Percentiles rank a stretch among this genome's conserved stretches.
Conservation (phyloP, 2,797 vertebrate species). For the Rhinichthys osculus region DNA sequence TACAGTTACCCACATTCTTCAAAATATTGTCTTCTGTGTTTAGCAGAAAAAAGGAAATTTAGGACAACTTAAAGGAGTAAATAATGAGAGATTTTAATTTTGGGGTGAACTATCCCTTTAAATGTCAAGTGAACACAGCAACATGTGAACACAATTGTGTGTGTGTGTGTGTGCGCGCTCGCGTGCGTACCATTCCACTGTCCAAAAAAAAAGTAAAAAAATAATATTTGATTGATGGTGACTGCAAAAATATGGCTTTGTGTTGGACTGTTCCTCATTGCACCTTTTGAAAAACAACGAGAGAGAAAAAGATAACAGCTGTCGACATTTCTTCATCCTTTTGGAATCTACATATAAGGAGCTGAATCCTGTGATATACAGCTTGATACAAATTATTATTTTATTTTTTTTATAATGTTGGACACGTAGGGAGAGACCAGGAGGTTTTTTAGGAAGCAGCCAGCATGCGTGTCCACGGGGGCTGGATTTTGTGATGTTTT, state of each 20-base stretch:
- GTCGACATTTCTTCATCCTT: conserved; percentile 21
- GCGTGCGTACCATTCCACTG: conserved; percentile 41
- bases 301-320: neutral
- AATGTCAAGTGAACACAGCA: neutral
- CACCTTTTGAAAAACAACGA: conserved; percentile 29
- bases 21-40: neutral
- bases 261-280: conserved; percentile 38
- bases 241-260: conserved; percentile 26
- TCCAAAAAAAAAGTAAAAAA: conserved; percentile 57
- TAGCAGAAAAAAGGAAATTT: neutral
- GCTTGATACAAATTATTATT: conserved; percentile 60
- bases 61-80: neutral
- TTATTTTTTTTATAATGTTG: conserved; percentile 29
- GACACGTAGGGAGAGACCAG: neutral
- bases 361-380: conserved; percentile 58
- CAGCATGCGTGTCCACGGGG: neutral
- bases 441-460: neutral
- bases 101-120: neutral
- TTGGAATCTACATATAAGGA: conserved; percentile 47
- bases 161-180: neutral
- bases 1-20: neutral
- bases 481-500: neutral
- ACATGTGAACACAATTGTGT: conserved; percentile 12
- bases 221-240: conserved; percentile 46
- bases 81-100: neutral